These are phyloP conservation scores for Terebella lapidaria DNA, from an alignment of 2,888 invertebrate genomes.

Conservation along the genomic window DNA sequence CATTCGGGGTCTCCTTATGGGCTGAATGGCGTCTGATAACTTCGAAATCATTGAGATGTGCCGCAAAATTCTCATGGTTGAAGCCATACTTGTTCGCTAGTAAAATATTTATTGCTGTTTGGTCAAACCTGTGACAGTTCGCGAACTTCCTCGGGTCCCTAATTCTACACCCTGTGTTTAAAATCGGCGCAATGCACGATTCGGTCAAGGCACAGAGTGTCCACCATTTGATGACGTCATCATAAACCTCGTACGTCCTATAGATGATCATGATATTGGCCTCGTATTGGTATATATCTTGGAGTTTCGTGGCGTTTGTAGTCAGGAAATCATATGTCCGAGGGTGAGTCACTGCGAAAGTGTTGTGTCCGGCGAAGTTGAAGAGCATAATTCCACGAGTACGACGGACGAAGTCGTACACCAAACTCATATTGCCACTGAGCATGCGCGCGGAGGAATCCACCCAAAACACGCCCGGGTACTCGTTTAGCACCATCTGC, in stretches of 20 bases:
- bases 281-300: background rate
- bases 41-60: background rate
- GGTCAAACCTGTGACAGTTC: background rate
- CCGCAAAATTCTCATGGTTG: background rate
- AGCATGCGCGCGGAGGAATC: background rate
- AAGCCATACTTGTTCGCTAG: background rate
- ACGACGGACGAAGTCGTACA: background rate
- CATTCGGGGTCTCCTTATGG: background rate
- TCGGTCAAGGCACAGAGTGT: background rate
- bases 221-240: background rate
- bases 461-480: background rate
- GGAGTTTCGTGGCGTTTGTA: background rate
- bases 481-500: background rate
- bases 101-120: background rate
- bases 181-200: background rate
- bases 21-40: background rate
- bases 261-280: background rate
- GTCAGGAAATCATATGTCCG: background rate
- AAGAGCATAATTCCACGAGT: background rate
- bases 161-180: background rate
- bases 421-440: background rate
- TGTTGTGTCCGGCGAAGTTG: background rate
- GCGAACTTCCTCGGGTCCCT: background rate
- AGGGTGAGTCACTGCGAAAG: background rate
- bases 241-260: background rate